Percentiles rank a stretch among this genome's conserved stretches.
phyloP scores from a whole-genome alignment of 1,140 invertebrate species.

The Hylaeus anthracinus region DNA sequence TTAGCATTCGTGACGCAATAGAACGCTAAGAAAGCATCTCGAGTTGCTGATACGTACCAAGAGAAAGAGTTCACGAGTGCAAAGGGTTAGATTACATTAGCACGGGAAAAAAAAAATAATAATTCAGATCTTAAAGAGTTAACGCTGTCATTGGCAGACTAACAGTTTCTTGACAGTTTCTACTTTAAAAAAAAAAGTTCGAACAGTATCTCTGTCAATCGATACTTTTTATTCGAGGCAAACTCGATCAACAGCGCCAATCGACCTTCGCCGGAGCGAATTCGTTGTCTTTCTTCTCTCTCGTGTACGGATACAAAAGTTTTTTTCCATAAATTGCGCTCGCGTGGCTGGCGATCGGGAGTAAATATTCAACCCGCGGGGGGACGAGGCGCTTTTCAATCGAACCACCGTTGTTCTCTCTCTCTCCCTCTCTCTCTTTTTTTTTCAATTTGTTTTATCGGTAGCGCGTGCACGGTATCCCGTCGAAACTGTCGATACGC shows the following conservation, averaged over 20 bases:
- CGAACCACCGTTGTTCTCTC: background rate
- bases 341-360: background rate
- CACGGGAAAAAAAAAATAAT: too few relatives aligned
- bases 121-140: too few relatives aligned
- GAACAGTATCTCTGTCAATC: background rate
- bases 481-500: slow-evolving; percentile 1
- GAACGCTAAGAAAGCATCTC: too few relatives aligned
- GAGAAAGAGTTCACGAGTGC: too few relatives aligned
- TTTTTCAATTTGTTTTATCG: background rate
- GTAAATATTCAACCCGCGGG: background rate
- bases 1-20: too few relatives aligned
- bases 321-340: background rate
- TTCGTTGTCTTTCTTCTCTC: background rate
- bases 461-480: background rate
- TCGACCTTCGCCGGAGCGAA: background rate
- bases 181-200: too few relatives aligned
- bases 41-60: too few relatives aligned
- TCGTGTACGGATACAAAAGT: background rate
- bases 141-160: too few relatives aligned
- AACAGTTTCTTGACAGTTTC: too few relatives aligned
- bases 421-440: background rate
- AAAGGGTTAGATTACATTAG: too few relatives aligned
- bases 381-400: background rate
- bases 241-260: background rate
- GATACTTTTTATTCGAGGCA: background rate